Percentiles rank a stretch among this genome's conserved stretches.
Evolutionary conservation across 2,888 invertebrate species (phyloP).

Genomic region (Brachynemurus nebulosus): DNA sequence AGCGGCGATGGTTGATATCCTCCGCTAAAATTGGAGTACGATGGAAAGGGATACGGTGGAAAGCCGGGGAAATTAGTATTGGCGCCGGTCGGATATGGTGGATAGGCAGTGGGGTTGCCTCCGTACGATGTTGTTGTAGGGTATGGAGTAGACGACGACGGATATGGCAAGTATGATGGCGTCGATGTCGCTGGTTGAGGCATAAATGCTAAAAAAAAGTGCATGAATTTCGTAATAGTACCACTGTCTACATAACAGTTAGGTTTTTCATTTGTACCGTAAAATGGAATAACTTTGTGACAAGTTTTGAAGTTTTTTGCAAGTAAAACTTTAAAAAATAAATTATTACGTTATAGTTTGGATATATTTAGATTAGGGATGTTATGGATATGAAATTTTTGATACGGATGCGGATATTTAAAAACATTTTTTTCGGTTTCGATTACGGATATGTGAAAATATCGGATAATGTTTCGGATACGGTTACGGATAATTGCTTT

Average conservation of each 20-base stretch:
- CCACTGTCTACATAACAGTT: not conserved
- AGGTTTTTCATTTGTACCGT: no score
- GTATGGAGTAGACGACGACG: conserved; percentile 28
- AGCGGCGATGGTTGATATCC: conserved; percentile 21
- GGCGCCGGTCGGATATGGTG: conserved; percentile 17
- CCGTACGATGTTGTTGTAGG: not conserved
- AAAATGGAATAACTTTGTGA: no score
- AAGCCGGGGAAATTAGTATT: conserved; percentile 25
- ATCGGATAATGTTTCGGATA: no score
- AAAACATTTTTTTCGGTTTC: no score
- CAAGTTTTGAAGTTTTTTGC: no score
- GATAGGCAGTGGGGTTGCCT: conserved; percentile 25
- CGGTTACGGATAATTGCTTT: no score
- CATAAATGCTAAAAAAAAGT: conserved; percentile 31
- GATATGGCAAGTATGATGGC: conserved; percentile 33
- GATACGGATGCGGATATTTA: no score
- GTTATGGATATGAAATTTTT: no score
- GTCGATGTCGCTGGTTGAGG: conserved; percentile 28
- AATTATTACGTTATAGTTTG: no score
- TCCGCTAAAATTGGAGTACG: not conserved
- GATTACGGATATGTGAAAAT: no score
- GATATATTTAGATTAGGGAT: no score
- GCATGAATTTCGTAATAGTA: not conserved
- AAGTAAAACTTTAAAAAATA: no score
- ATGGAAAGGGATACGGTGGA: conserved; percentile 4